phyloP scores from a whole-genome alignment of 2,888 invertebrate genomes.

The Athalia cordata region DNA sequence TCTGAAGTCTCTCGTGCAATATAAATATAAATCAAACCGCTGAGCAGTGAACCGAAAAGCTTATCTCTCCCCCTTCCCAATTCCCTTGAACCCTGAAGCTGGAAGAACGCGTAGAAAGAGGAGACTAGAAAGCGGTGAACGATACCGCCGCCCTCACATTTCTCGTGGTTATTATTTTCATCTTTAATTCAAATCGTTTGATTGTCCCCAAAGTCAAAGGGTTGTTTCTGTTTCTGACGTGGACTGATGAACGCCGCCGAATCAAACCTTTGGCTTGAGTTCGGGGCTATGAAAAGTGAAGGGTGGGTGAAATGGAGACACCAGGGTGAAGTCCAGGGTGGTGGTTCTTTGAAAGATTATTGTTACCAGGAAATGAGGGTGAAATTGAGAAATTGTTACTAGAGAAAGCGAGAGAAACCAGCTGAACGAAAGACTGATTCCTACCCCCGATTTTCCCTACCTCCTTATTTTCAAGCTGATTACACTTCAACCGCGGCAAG shows the following conservation, averaged over 20 bases:
- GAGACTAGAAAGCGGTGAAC: slow-evolving; percentile 13
- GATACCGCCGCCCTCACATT: slow-evolving; percentile 36
- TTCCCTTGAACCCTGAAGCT: slow-evolving; percentile 25
- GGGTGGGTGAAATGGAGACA: slow-evolving; percentile 24
- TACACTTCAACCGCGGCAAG: slow-evolving; percentile 9
- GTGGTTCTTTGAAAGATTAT: slow-evolving; percentile 48
- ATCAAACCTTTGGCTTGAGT: slow-evolving; percentile 45
- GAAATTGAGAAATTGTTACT: slow-evolving; percentile 48
- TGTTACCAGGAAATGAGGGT: slow-evolving; percentile 47
- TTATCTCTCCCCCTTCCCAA: slow-evolving; percentile 38
- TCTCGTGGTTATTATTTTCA: slow-evolving; percentile 60
- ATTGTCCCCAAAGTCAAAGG: slow-evolving; percentile 56
- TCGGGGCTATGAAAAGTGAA: slow-evolving; percentile 37
- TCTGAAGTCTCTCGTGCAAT: slow-evolving; percentile 16
- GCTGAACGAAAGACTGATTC: slow-evolving; percentile 12
- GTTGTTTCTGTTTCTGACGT: slow-evolving; percentile 64
- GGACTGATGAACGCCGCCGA: slow-evolving; percentile 55
- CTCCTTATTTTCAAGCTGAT: slow-evolving; percentile 45
- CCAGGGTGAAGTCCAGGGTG: slow-evolving; percentile 13
- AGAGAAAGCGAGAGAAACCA: slow-evolving; percentile 4
- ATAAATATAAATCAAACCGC: slow-evolving; percentile 39
- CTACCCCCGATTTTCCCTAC: slow-evolving; percentile 21
- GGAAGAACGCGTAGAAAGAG: background rate
- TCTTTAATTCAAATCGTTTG: slow-evolving; percentile 65
- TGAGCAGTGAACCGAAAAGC: slow-evolving; percentile 40